Evolutionary conservation across 2,888 invertebrate species (phyloP).

Genomic region (Deladenus siricidicola): DNA sequence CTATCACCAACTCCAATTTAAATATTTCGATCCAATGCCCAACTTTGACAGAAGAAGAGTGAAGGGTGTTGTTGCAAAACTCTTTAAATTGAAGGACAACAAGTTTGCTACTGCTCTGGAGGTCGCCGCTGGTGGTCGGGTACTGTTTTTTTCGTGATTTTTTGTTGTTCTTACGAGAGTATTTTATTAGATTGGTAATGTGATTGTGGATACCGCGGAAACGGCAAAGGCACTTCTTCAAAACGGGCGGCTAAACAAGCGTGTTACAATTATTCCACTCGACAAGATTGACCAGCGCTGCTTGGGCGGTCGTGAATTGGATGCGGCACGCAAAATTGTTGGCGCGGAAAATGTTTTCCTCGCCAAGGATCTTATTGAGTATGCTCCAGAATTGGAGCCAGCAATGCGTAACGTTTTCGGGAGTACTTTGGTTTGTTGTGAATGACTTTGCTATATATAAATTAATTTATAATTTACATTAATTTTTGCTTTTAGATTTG

Average conservation of each 20-base stretch:
- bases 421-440: conserved; percentile 69
- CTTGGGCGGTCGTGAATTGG: conserved; percentile 60
- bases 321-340: conserved; percentile 17
- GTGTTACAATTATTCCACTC: conserved; percentile 39
- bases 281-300: conserved; percentile 62
- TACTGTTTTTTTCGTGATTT: conserved; percentile 53
- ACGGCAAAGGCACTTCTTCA: conserved; percentile 77
- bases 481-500: conserved; percentile 14
- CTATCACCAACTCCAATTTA: conserved; percentile 20
- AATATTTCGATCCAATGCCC: conserved; percentile 19
- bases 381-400: conserved; percentile 57
- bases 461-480: background rate
- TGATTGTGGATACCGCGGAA: conserved; percentile 77
- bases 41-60: conserved; percentile 43
- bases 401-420: conserved; percentile 87
- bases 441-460: background rate
- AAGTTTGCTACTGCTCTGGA: conserved; percentile 72
- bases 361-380: conserved; percentile 33
- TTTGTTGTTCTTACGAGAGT: background rate
- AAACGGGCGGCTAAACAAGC: conserved; percentile 65
- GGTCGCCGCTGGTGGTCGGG: conserved; percentile 75
- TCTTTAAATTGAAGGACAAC: conserved; percentile 68
- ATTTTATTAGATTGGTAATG: conserved; percentile 69
- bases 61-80: conserved; percentile 24
- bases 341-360: conserved; percentile 29